Conservation (phyloP, 2,113 vertebrate genomes). For the Nycticebus coucang region DNA sequence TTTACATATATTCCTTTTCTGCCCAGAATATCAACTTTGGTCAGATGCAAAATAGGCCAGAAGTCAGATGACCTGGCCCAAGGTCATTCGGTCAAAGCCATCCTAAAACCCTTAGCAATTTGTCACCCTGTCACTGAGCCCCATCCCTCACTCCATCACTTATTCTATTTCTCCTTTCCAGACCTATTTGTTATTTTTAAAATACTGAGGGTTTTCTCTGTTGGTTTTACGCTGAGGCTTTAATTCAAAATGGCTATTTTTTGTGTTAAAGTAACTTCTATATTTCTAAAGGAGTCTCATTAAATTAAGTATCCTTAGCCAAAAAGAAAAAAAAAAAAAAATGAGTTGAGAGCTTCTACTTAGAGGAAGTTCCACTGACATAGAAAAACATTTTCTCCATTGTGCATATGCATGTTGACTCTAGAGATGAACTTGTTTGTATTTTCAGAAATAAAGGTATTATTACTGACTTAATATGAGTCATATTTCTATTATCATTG, state of each 20-base stretch:
- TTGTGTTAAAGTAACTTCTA: background rate
- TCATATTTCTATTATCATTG: background rate
- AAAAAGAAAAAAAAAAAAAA: background rate
- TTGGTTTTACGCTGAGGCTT: background rate
- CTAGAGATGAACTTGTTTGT: background rate
- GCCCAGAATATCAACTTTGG: background rate
- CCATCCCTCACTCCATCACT: background rate
- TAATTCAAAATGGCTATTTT: background rate
- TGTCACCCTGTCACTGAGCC: background rate
- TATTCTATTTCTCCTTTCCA: background rate
- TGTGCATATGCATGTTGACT: background rate
- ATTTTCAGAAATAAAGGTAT: conserved; percentile 33
- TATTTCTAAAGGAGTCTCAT: background rate
- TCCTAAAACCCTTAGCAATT: background rate
- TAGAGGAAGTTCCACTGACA: background rate
- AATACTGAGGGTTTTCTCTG: background rate
- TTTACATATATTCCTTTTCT: background rate
- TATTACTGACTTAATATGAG: background rate
- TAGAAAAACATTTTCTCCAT: background rate
- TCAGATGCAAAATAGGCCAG: background rate
- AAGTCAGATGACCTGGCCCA: background rate
- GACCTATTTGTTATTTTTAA: background rate
- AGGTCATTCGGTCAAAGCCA: background rate
- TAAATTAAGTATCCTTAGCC: background rate
- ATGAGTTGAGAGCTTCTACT: background rate